Evolutionary conservation across 2,888 invertebrate species (phyloP).

Genomic region (Isoperla grammatica): DNA sequence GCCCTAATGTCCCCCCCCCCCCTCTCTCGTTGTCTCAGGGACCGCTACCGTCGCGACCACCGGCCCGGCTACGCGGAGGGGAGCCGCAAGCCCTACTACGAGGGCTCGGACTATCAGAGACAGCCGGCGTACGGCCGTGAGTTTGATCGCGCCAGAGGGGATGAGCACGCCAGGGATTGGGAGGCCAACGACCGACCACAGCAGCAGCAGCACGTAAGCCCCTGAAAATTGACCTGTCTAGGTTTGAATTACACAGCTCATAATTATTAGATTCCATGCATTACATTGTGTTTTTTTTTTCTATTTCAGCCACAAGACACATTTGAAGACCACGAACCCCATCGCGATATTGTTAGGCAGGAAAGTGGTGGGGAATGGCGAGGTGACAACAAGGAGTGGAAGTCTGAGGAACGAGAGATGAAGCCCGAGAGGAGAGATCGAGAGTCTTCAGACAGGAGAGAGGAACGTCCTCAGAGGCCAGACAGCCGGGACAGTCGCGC

Average conservation of each 20-base stretch:
- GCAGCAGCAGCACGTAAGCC: constrained; percentile 22
- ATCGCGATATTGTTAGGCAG: constrained; percentile 11
- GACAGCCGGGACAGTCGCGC: constrained; percentile 54
- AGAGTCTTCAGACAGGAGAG: constrained; percentile 35
- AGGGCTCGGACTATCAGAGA: background rate
- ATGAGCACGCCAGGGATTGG: background rate
- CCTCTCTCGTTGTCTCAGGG: background rate
- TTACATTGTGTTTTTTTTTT: no score
- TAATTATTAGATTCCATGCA: no score
- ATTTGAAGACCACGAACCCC: constrained; percentile 23
- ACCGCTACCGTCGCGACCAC: constrained; percentile 34
- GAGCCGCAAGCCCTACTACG: background rate
- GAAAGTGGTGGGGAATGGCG: constrained; percentile 22
- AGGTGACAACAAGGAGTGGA: constrained; percentile 24
- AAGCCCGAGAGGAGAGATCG: constrained; percentile 32
- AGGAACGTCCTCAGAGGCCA: constrained; percentile 50
- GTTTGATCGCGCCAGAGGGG: background rate
- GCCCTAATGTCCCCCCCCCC: no score
- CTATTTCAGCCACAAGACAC: constrained; percentile 12
- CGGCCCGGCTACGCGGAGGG: constrained; percentile 27
- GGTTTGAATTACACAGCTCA: no score
- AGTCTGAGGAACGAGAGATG: constrained; percentile 10
- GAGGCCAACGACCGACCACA: background rate
- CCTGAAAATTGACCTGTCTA: no score
- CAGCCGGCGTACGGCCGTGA: background rate